Evolutionary conservation across 2,113 vertebrate genomes (phyloP), one percentile per base, ranked within the genome.

Genomic region (Orientallactaga bullata): DNA sequence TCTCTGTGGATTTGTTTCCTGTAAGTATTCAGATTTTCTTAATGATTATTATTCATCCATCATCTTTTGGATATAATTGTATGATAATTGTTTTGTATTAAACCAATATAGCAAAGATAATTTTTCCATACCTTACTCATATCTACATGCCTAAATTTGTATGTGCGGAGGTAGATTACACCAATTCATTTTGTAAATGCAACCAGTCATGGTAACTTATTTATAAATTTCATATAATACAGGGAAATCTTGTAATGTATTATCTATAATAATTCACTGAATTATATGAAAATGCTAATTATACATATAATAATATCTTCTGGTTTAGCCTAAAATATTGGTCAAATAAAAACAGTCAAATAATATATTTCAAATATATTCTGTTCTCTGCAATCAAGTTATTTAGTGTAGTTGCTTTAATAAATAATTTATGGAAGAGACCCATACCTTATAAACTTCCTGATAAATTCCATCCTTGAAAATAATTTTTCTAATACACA

Each of bases 241-340:
- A 83, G 80, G 26, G 4, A 3, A 89, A 42, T 32, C 89, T 85
- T 79, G 26, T 80, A 72, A n/a, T 60, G 17, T 30, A 7, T 90
- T 94, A 21, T 82, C n/a, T 92, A 21, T 26, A 72, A n/a, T 10
- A 55, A 61, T 80, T 86, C 15, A 32, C 2, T 72, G 5, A 2
- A 66, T 32, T 69, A 86, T 91, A 28, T 77, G 42, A 47, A 47
- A 47, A 47, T 47, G 42, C 42, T 47, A 5, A 47, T 47, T 47
- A 47, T 47, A 47, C 42, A 47, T 47, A 47, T 73, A 90, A 47
- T 77, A 20, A 10, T 79, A 39, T 30, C 68, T 65, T 95, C 92
- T 87, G 68, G 58, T 93, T 85, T 93, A 32, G 28, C 90, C 94
- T 93, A 86, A 85, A 91, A 88, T 86, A 79, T 8, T 82, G 7